Base-by-base conservation (phyloP, 2,113 vertebrate genomes). In the Phycodurus eques region DNA sequence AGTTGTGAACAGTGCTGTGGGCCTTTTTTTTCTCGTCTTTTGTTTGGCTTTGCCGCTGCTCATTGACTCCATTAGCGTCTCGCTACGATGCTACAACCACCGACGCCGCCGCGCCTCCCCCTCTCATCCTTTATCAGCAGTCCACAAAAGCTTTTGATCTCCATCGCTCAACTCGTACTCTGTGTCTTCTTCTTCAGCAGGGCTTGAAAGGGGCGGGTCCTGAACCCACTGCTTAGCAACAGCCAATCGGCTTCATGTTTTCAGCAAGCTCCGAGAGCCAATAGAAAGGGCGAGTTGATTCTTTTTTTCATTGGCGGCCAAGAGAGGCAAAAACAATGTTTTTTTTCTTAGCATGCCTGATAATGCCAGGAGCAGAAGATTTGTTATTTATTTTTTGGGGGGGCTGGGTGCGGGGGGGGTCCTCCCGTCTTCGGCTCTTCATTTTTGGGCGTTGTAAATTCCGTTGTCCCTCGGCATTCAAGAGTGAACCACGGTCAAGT, bases 171-270 rank as follows among this genome's bases (percentile, higher is more conserved):
- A 82, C 83, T 84, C 82, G 83, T 87, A 88, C 80, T 81, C 73
- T 12, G 87, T 72, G 72, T 46, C 73, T 70, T 54, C 78, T 84
- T 84, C 72, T 74, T 65, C 80, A 72, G 73, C 77, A 60, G 80
- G 86, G 70, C 74, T 78, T 5, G 4, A 12, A 14, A 27, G 75
- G 76, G 83, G 81, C 47, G 75, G 80, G 80, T 67, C 85, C 74
- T 75, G 67, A 85, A 74, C 77, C 59, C 77, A 89, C 92, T 92
- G 88, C 92, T 92, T 92, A 91, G 92, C 91, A 92, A 92, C 92
- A 92, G 78, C 92, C 90, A 91, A 92, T 91, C 89, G 81, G 83
- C 83, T 87, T 82, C 81, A 87, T 87, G 85, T 85, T 90, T 91
- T 90, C 89, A 87, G 86, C 81, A 82, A 76, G 70, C 54, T 69